Percentiles rank a stretch among this genome's conserved stretches.
Conservation (phyloP, 2,888 invertebrate genomes). For the Nemapogon koenigi region DNA sequence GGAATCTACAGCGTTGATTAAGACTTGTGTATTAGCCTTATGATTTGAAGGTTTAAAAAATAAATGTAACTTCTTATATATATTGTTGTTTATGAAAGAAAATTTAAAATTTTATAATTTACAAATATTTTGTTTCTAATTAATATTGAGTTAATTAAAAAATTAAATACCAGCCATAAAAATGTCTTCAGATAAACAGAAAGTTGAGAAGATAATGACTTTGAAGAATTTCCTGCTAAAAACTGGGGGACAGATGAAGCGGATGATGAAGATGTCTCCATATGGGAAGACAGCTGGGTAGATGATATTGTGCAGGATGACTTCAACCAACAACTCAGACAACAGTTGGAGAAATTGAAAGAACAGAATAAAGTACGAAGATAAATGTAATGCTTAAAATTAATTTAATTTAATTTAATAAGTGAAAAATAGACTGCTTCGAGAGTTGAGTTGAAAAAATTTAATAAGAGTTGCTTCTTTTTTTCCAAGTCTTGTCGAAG, state of each 20-base stretch:
- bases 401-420: too few relatives aligned
- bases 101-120: background rate
- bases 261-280: conserved; percentile 91
- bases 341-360: conserved; percentile 20
- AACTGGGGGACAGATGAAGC: conserved; percentile 84
- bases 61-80: background rate
- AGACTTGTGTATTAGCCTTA: too few relatives aligned
- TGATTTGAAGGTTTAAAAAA: too few relatives aligned
- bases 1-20: too few relatives aligned
- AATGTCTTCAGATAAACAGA: conserved; percentile 77
- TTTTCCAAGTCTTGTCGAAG: too few relatives aligned
- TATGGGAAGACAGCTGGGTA: conserved; percentile 99
- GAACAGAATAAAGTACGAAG: too few relatives aligned
- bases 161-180: too few relatives aligned
- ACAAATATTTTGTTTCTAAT: background rate
- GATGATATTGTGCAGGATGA: conserved; percentile 99
- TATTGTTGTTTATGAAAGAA: background rate
- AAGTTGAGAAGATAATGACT: conserved; percentile 98
- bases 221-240: conserved; percentile 99
- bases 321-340: conserved; percentile 94
- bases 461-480: too few relatives aligned
- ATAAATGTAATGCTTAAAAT: conserved; percentile 12
- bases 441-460: too few relatives aligned
- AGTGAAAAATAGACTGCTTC: too few relatives aligned
- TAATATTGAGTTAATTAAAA: too few relatives aligned